phyloP scores from a whole-genome alignment of 1,140 invertebrate species.

The Brachionus angularis region DNA sequence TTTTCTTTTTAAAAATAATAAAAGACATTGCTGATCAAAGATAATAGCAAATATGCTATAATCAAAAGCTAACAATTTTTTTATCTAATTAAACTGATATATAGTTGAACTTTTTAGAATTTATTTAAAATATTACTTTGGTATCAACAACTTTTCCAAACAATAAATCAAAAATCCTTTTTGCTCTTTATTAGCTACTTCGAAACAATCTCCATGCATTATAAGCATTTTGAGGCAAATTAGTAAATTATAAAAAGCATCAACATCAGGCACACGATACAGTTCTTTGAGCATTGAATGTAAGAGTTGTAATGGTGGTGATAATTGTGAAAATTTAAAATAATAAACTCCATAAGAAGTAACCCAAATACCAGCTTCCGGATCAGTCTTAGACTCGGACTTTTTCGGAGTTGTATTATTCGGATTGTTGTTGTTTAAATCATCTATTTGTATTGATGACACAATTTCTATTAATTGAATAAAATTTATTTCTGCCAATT shows the following conservation, averaged over 20 bases:
- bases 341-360: conserved; percentile 42
- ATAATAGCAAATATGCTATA: no score
- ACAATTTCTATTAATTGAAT: conserved; percentile 6
- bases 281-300: conserved; percentile 63
- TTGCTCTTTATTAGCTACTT: conserved; percentile 78
- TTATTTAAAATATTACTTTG: conserved; percentile 68
- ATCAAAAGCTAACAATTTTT: no score
- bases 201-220: conserved; percentile 85
- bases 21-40: background rate
- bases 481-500: conserved; percentile 31
- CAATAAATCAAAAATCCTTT: conserved; percentile 93
- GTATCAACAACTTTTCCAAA: conserved; percentile 89
- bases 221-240: conserved; percentile 85
- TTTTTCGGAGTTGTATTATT: conserved; percentile 41
- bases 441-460: background rate
- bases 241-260: conserved; percentile 86
- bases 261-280: conserved; percentile 70
- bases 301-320: conserved; percentile 18
- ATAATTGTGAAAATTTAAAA: conserved; percentile 28
- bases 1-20: no score
- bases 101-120: background rate
- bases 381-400: conserved; percentile 33
- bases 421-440: background rate
- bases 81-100: no score
- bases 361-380: conserved; percentile 39